phyloP scores from a whole-genome alignment of 2,113 vertebrate species.

The Festucalex cinctus region DNA sequence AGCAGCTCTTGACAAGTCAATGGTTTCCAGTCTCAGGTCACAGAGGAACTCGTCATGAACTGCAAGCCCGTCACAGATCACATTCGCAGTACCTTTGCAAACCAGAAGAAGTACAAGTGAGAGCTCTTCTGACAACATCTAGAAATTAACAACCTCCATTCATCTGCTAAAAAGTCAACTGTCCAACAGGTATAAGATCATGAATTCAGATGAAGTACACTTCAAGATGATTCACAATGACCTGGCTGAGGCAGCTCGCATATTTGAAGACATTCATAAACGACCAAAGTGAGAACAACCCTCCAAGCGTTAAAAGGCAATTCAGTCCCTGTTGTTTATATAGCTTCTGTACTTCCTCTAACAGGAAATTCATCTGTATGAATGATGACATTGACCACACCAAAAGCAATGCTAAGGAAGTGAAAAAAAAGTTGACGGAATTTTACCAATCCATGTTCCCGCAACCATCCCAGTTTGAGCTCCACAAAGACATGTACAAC shows the following conservation, averaged over 20 bases:
- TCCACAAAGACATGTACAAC: constrained; percentile 92
- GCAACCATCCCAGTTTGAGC: constrained; percentile 89
- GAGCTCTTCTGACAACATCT: not conserved
- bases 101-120: constrained; percentile 97
- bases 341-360: not conserved
- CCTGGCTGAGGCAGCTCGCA: constrained; percentile 94
- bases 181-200: constrained; percentile 87
- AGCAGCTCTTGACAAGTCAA: too few species aligned
- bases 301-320: not conserved
- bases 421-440: constrained; percentile 92
- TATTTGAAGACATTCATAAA: constrained; percentile 94
- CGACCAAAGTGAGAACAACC: constrained; percentile 81
- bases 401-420: constrained; percentile 90
- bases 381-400: constrained; percentile 98
- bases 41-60: constrained; percentile 87
- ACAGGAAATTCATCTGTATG: constrained; percentile 95
- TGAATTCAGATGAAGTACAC: constrained; percentile 97
- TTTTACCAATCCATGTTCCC: constrained; percentile 99
- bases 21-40: constrained; percentile 84
- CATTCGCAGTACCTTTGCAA: constrained; percentile 91
- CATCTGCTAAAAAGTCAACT: constrained; percentile 1
- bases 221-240: constrained; percentile 99
- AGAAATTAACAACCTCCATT: not conserved
- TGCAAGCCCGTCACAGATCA: constrained; percentile 89
- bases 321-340: not conserved